phyloP scores from a whole-genome alignment of 2,797 vertebrate species.

The Gila robusta region DNA sequence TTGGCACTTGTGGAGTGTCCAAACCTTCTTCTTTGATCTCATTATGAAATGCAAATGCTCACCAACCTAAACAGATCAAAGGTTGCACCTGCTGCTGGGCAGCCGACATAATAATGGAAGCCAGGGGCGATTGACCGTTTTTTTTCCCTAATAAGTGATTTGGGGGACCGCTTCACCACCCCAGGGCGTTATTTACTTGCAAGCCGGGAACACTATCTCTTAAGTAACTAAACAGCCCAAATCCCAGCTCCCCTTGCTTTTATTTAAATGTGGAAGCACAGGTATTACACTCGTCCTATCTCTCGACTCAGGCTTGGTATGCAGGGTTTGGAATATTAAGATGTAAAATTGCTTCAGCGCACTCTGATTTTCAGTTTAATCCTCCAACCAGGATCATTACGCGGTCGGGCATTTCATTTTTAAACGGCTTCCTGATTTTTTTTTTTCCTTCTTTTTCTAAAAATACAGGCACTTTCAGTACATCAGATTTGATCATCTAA shows the following conservation, averaged over 20 bases:
- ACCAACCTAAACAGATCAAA: conserved; percentile 85
- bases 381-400: conserved; percentile 71
- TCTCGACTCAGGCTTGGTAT: conserved; percentile 72
- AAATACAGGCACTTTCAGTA: conserved; percentile 52
- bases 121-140: conserved; percentile 72
- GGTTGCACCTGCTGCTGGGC: conserved; percentile 81
- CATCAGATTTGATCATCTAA: conserved; percentile 39
- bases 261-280: conserved; percentile 79
- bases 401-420: conserved; percentile 72
- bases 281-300: conserved; percentile 73
- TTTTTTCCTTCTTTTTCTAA: conserved; percentile 49
- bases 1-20: conserved; percentile 72
- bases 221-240: conserved; percentile 75
- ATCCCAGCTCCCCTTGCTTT: conserved; percentile 74
- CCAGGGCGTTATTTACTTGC: conserved; percentile 83
- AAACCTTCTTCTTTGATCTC: conserved; percentile 80
- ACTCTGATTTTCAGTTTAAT: conserved; percentile 71
- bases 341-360: conserved; percentile 77
- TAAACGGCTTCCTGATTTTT: conserved; percentile 65
- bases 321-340: conserved; percentile 71
- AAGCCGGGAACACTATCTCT: conserved; percentile 81
- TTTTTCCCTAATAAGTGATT: conserved; percentile 77
- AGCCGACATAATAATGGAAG: conserved; percentile 79
- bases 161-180: conserved; percentile 71
- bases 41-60: conserved; percentile 86